Base-by-base conservation (phyloP, 1,140 invertebrate species). In the Eupeodes corollae region DNA sequence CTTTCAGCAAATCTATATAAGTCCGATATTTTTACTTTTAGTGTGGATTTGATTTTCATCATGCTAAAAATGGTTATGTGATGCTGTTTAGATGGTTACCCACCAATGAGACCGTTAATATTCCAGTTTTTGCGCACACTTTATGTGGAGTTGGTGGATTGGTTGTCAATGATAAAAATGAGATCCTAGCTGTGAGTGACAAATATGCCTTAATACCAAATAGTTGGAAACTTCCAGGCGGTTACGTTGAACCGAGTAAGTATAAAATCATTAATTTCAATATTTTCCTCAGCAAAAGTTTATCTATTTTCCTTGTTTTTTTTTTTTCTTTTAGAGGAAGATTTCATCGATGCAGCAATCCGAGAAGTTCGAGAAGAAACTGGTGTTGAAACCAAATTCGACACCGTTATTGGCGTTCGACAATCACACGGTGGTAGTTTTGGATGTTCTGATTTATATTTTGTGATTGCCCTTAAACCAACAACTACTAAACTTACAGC, bases 361-460 rank as follows among this genome's bases (percentile, higher is more conserved):
- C 75, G 91, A 56, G 91, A 96, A 73, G 87, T 94, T 1, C 70
- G 78, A 15, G 91, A 95, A 73, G 91, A 96, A 69, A 96, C 91
- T 1, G 86, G 88, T 38, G 75, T 96, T 38, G 61, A 77, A 42
- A 75, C 82, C 2, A 74, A 79, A 48, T 94, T 93, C 66, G 67
- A 79, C 40, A 84, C 80, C 21, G 56, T 95, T 10, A 61, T 94
- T 11, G 75, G 79, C 39, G 79, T 93, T 50, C 74, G 90, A 51
- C 90, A 94, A 59, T 73, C 74, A 8, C 83, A 86, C 52, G 57
- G 70, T 35, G 78, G 77, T 2, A 68, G 70, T 40, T 92, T 84
- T 64, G 79, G 75, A 6, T 92, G 88, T 60, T 90, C 85, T 1
- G 90, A 91, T 63, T 79, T 92, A 42, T 94, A 91, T 58, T 75